A percentile compares a stretch with the other conserved stretches of the same genome.
Conservation (phyloP, 2,888 invertebrate genomes). For the Mimachlamys varia region DNA sequence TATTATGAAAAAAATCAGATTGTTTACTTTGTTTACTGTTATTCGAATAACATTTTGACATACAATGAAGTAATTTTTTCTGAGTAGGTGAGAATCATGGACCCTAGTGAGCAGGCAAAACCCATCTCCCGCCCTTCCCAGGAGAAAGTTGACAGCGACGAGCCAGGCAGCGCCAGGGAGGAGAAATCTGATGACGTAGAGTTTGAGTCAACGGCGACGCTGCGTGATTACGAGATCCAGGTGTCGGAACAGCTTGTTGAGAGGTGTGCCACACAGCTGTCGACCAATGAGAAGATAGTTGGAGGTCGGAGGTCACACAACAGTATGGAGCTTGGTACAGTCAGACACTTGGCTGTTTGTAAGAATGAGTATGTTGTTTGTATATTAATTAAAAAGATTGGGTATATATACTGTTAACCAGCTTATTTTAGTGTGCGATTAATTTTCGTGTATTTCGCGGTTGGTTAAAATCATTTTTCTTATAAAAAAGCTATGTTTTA, state of each 20-base stretch:
- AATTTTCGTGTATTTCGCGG: too few relatives aligned
- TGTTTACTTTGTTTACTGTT: too few relatives aligned
- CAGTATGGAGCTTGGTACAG: slow-evolving; percentile 68
- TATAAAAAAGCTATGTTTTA: neutral
- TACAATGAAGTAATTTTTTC: too few relatives aligned
- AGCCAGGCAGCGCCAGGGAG: slow-evolving; percentile 56
- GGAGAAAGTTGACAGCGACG: slow-evolving; percentile 46
- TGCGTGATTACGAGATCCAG: slow-evolving; percentile 76
- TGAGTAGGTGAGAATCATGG: slow-evolving; percentile 57
- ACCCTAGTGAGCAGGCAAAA: slow-evolving; percentile 43
- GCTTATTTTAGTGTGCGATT: too few relatives aligned
- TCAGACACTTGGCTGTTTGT: slow-evolving; percentile 73
- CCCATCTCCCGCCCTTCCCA: neutral
- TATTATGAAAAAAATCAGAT: too few relatives aligned
- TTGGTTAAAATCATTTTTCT: neutral
- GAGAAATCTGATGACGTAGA: slow-evolving; percentile 62
- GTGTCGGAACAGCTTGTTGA: slow-evolving; percentile 78
- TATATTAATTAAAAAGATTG: too few relatives aligned
- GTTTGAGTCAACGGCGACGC: slow-evolving; percentile 76
- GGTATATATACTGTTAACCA: too few relatives aligned
- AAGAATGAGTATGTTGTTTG: slow-evolving; percentile 63
- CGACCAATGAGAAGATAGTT: slow-evolving; percentile 77
- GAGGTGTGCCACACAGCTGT: slow-evolving; percentile 78
- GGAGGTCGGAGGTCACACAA: slow-evolving; percentile 62
- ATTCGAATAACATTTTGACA: too few relatives aligned